Conservation (phyloP, 2,888 invertebrate species). For the Onchidella celtica region DNA sequence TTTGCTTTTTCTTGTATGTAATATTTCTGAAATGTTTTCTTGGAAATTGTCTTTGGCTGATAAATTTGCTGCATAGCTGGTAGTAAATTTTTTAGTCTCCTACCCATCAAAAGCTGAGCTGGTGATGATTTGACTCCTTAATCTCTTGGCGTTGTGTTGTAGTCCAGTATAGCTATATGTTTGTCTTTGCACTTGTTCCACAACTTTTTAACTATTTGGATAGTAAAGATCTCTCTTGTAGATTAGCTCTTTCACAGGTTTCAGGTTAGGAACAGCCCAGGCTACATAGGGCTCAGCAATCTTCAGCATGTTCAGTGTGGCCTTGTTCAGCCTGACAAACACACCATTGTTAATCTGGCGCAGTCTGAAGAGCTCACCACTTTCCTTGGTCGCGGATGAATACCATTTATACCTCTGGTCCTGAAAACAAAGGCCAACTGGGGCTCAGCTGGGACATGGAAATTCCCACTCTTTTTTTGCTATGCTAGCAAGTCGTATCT, state of each 20-base stretch:
- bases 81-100: too few species aligned
- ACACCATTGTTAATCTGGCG: conserved; percentile 99
- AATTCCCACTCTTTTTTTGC: conserved; percentile 94
- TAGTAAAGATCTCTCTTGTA: conserved; percentile 99
- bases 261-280: conserved; percentile 99
- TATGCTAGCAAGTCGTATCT: conserved; percentile 91
- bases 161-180: too few species aligned
- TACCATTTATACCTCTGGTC: conserved; percentile 91
- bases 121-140: too few species aligned
- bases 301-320: conserved; percentile 98
- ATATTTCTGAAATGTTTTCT: too few species aligned
- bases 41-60: too few species aligned
- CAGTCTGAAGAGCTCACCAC: conserved; percentile 96
- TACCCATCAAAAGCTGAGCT: too few species aligned
- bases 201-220: too few species aligned
- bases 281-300: conserved; percentile 99
- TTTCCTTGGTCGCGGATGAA: conserved; percentile 89
- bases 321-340: conserved; percentile 98
- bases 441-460: conserved; percentile 97
- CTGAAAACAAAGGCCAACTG: conserved; percentile 98
- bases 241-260: conserved; percentile 96
- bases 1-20: too few species aligned
- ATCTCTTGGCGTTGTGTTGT: too few species aligned
- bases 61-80: too few species aligned
- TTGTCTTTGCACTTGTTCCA: too few species aligned